A percentile compares a stretch with the other conserved stretches of the same genome.
Evolutionary conservation across 2,797 vertebrate genomes (phyloP).

Genomic region (Masticophis lateralis): DNA sequence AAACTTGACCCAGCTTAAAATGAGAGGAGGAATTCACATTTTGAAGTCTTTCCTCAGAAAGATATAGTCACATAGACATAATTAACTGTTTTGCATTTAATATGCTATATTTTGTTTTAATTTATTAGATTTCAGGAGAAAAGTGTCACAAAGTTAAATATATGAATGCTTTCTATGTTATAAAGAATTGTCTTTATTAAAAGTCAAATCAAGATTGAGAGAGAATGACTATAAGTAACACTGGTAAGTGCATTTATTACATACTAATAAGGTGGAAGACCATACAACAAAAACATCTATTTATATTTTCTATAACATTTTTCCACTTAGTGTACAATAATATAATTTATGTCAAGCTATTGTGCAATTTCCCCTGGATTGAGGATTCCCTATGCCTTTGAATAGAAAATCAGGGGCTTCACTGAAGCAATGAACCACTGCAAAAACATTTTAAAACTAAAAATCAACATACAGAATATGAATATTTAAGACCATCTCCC

Average conservation of each 20-base stretch:
- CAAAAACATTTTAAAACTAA: not conserved
- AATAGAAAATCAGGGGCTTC: not conserved
- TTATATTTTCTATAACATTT: not conserved
- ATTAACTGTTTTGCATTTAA: not conserved
- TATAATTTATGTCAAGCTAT: not conserved
- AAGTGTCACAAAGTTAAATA: not conserved
- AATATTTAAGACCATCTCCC: not conserved
- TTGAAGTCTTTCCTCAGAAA: not conserved
- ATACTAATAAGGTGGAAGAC: not conserved
- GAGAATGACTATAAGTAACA: not conserved
- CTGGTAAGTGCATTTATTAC: not conserved
- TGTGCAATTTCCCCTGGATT: not conserved
- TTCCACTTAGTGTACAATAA: not conserved
- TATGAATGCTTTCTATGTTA: not conserved
- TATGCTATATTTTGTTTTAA: not conserved
- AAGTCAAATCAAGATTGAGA: not conserved
- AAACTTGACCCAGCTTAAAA: not conserved
- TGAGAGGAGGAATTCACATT: not conserved
- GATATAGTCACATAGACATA: not conserved
- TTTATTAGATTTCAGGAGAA: not conserved
- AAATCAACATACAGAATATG: not conserved
- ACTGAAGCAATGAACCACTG: not conserved
- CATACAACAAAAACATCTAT: not conserved
- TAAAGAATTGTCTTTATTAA: not conserved
- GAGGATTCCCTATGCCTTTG: not conserved